Evolutionary conservation across 2,797 vertebrate genomes (phyloP), one percentile per base, ranked within the genome.

Genomic region (Manis javanica): DNA sequence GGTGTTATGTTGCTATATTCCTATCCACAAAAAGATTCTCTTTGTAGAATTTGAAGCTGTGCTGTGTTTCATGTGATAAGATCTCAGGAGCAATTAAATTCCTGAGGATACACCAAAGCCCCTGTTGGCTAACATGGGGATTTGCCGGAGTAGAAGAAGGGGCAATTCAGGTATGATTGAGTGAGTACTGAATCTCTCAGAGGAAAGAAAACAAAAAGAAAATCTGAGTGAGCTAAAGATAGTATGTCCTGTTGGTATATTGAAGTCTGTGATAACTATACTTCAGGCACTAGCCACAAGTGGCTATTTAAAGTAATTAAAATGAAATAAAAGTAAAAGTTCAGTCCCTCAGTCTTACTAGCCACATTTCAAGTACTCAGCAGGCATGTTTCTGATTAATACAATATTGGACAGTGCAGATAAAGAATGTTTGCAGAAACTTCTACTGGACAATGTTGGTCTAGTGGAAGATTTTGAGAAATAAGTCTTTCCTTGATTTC

Each of bases 121-220:
- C 69, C 96, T 93, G 26, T 11, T 96, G 98, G 97, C 94, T 98
- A 97, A 96, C 69, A 98, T 98, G 98, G 96, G 88, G 96, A 96
- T 97, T 97, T 96, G 61, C 87, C 63, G 55, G 69, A 96, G 19
- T 72, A 15, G 26, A 84, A 96, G 95, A 96, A 88, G 1, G 95
- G 94, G 96, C 84, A 95, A 96, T 97, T 98, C 74, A 34, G 91
- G 75, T 93, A 87, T 15, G 71, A 97, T 98, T 74, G 97, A 78
- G 97, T 97, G 96, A 98, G 97, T 98, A 91, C 9, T 21, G 3
- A 96, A 77, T 86, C 11, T 96, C 94, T 63, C 4, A 8, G 86
- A 95, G 51, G 78, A 68, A 79, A 74, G 57, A 66, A 88, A 63
- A 91, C 9, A 53, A 59, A 90, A 87, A 68, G 82, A 55, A 93